phyloP scores from a whole-genome alignment of 2,113 vertebrate genomes.

The Colistium nudipinnis region DNA sequence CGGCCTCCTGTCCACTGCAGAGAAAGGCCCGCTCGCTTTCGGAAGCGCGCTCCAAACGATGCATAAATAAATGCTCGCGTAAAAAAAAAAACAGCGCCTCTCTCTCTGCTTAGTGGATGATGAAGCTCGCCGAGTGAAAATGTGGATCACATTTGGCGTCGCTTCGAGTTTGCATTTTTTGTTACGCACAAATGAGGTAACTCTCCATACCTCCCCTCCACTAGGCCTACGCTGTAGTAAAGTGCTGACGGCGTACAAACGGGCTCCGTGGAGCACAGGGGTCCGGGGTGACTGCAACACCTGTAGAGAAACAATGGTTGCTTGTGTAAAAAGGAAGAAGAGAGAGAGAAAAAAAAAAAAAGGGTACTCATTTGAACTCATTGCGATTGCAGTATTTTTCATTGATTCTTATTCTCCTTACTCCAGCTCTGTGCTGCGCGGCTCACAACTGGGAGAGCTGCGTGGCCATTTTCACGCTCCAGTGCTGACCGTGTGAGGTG shows the following conservation, averaged over 20 bases:
- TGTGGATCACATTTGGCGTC: constrained; percentile 33
- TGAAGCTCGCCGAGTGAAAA: constrained; percentile 35
- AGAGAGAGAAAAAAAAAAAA: neutral
- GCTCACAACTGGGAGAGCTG: constrained; percentile 18
- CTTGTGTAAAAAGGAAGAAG: constrained; percentile 15
- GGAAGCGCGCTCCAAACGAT: constrained; percentile 1
- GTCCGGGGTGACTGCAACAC: constrained; percentile 55
- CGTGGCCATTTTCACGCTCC: constrained; percentile 39
- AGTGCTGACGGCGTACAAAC: constrained; percentile 62
- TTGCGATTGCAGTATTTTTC: constrained; percentile 14
- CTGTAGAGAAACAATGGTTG: constrained; percentile 59
- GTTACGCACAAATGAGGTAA: constrained; percentile 51
- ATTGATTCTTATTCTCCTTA: constrained; percentile 18
- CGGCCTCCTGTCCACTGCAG: constrained; percentile 24
- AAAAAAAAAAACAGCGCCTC: neutral
- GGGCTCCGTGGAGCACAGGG: constrained; percentile 36
- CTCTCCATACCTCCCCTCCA: constrained; percentile 39
- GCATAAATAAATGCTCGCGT: neutral
- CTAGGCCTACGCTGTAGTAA: constrained; percentile 39
- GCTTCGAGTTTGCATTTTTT: constrained; percentile 29
- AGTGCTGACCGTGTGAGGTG: constrained; percentile 37
- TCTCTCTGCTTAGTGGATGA: constrained; percentile 15
- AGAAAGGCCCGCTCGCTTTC: constrained; percentile 17
- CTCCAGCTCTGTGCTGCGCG: constrained; percentile 7
- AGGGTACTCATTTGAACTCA: constrained; percentile 9